Evolutionary conservation across 1,140 invertebrate genomes (phyloP).

Genomic region (Aricia agestis): DNA sequence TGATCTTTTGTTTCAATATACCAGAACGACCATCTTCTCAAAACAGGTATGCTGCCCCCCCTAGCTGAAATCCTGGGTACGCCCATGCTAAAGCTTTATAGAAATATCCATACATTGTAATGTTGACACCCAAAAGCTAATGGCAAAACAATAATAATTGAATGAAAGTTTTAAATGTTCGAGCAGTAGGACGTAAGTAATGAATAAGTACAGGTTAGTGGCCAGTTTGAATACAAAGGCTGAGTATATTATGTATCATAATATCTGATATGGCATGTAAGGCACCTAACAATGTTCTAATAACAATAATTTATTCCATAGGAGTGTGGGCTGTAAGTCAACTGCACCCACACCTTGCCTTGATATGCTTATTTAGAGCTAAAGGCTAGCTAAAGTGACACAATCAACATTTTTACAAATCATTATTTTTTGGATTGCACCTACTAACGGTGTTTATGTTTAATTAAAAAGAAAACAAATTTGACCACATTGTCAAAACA

Average conservation of each 20-base stretch:
- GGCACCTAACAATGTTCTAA: slow-evolving; percentile 66
- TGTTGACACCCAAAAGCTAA: too few species aligned
- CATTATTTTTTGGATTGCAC: neutral
- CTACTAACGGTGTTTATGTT: neutral
- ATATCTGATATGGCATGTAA: slow-evolving; percentile 51
- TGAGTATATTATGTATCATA: slow-evolving; percentile 15
- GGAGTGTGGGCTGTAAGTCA: slow-evolving; percentile 57
- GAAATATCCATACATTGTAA: too few species aligned
- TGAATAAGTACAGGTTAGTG: neutral
- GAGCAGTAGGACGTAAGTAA: neutral
- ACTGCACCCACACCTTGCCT: slow-evolving; percentile 65
- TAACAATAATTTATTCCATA: slow-evolving; percentile 69
- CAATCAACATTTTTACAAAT: slow-evolving; percentile 35
- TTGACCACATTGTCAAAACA: neutral
- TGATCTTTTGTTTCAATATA: too few species aligned
- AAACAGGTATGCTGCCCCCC: too few species aligned
- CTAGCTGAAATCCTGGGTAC: too few species aligned
- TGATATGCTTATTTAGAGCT: slow-evolving; percentile 52
- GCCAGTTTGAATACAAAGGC: slow-evolving; percentile 29
- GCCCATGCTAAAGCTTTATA: too few species aligned
- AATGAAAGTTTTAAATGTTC: too few species aligned
- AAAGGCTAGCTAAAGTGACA: slow-evolving; percentile 50
- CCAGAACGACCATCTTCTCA: too few species aligned
- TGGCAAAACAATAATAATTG: too few species aligned
- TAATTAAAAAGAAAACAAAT: neutral